Evolutionary conservation across 2,113 vertebrate genomes (phyloP).

Genomic region (Caretta caretta): DNA sequence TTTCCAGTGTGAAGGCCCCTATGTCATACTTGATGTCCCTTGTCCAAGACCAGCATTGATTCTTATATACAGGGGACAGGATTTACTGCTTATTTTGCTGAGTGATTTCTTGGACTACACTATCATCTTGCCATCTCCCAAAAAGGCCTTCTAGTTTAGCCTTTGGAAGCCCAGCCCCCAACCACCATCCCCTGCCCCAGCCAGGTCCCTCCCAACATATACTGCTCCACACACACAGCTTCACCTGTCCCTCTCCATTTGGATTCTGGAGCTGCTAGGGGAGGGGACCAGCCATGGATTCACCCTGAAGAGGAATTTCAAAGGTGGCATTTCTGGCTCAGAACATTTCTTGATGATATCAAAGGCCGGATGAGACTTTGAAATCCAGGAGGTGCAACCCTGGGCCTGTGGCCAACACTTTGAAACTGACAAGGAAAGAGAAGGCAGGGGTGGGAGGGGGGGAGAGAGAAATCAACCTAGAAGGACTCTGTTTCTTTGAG

Average conservation of each 20-base stretch:
- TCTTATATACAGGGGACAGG: background rate
- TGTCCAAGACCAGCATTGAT: slow-evolving; percentile 27
- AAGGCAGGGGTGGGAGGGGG: background rate
- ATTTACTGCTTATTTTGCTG: slow-evolving; percentile 27
- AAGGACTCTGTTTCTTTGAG: background rate
- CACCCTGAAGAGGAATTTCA: background rate
- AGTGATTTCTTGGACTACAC: background rate
- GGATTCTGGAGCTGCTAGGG: background rate
- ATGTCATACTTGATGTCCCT: background rate
- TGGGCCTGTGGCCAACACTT: background rate
- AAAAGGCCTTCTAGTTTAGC: background rate
- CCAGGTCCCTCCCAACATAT: background rate
- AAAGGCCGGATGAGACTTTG: background rate
- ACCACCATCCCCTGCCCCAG: fast-evolving
- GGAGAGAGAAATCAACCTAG: background rate
- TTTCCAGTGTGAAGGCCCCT: background rate
- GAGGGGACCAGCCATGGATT: background rate
- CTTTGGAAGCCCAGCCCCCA: background rate
- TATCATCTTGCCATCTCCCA: background rate
- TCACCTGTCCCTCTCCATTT: background rate
- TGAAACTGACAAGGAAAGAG: background rate
- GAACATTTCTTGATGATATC: background rate
- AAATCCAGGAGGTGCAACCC: background rate
- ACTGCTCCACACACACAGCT: background rate
- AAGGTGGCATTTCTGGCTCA: background rate